Evolutionary conservation across 2,888 invertebrate species (phyloP), one percentile per base, ranked within the genome.

Genomic region (Nineta flava): DNA sequence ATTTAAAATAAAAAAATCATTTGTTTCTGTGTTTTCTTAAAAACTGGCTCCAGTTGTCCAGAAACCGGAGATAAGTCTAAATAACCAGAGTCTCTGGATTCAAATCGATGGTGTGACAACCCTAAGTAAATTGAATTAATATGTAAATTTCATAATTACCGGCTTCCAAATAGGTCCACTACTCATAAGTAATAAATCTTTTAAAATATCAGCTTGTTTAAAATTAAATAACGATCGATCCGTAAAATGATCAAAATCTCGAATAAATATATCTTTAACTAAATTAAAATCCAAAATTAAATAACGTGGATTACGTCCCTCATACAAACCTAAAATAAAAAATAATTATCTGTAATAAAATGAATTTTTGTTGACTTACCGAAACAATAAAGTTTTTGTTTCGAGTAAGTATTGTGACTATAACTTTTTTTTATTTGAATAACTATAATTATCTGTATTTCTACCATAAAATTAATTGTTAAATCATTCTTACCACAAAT

Each of bases 81-180:
- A n/a, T n/a, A n/a, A n/a, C n/a, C n/a, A n/a, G n/a, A n/a, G n/a
- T n/a, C n/a, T n/a, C n/a, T n/a, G n/a, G n/a, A n/a, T n/a, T n/a
- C n/a, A n/a, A n/a, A n/a, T n/a, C n/a, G n/a, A n/a, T n/a, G n/a
- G n/a, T n/a, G n/a, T n/a, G n/a, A n/a, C n/a, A n/a, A n/a, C n/a
- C n/a, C n/a, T n/a, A n/a, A n/a, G n/a, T n/a, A n/a, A n/a, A n/a
- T n/a, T 19, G 5, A 19, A 5, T 19, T 19, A 6, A 26, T 26
- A 26, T 26, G 7, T 26, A 3, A 26, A 26, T 26, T 26, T 26
- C 7, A 26, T 38, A 38, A n/a, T 13, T 32, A 69, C 53, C 19
- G 59, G 59, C 53, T 62, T 67, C 71, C 71, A 71, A 45, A 62
- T 61, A 6, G 61, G 56, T 9, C 62, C 67, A 10, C 60, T 59